These are phyloP conservation scores for Percopsis omiscomaycus DNA, from an alignment of 2,797 vertebrate species.

Conservation along the genomic window DNA sequence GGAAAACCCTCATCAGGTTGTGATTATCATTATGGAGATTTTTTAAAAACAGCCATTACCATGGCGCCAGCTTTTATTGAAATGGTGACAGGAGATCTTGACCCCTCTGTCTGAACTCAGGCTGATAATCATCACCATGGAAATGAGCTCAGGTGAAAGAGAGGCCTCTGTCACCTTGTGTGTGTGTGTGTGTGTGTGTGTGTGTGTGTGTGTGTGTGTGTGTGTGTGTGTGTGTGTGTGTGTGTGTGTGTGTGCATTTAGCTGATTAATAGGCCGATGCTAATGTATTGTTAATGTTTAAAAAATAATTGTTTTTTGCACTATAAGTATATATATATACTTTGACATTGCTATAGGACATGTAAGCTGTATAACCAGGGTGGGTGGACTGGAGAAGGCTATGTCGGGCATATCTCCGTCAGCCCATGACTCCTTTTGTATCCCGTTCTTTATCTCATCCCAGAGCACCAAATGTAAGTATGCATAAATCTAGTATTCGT, in stretches of 20 bases:
- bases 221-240: background rate
- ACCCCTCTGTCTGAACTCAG: conserved; percentile 39
- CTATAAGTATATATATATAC: no score
- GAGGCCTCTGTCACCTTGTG: conserved; percentile 38
- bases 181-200: conserved; percentile 16
- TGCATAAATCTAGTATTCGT: no score
- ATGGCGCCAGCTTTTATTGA: conserved; percentile 39
- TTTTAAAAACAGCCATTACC: conserved; percentile 46
- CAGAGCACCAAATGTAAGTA: no score
- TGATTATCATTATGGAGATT: conserved; percentile 50
- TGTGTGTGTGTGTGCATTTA: background rate
- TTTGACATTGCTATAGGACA: no score
- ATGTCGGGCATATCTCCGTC: no score
- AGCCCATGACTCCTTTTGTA: no score
- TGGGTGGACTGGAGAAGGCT: no score
- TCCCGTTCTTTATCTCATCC: no score
- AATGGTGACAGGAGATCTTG: conserved; percentile 53
- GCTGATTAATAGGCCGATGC: no score
- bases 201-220: conserved; percentile 14
- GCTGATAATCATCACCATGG: conserved; percentile 38
- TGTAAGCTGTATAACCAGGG: no score
- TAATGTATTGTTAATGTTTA: no score
- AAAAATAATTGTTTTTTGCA: no score
- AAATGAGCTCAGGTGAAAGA: conserved; percentile 60
- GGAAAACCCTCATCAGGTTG: conserved; percentile 40